Percentiles rank a stretch among this genome's conserved stretches.
phyloP scores from a whole-genome alignment of 2,113 vertebrate genomes.

The Myiozetetes cayanensis region DNA sequence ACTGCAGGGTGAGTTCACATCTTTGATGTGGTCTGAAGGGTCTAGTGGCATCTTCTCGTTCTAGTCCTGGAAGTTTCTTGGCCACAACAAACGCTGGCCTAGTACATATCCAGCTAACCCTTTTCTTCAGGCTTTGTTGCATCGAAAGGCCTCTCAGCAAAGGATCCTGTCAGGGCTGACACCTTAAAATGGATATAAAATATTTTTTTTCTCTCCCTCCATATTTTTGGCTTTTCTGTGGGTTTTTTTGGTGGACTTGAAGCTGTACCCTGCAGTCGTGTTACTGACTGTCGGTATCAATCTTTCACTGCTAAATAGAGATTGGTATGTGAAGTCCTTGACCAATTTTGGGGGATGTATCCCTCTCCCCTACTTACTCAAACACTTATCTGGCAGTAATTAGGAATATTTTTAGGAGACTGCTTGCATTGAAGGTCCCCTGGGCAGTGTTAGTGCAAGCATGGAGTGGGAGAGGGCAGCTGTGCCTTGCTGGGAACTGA shows the following conservation, averaged over 20 bases:
- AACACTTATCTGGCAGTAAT: fast-evolving
- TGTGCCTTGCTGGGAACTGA: fast-evolving
- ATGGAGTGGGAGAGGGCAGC: not conserved
- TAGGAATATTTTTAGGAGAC: not conserved
- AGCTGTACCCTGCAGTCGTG: not conserved
- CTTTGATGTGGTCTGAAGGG: not conserved
- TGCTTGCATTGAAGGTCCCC: not conserved
- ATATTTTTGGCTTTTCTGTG: not conserved
- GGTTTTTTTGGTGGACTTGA: not conserved
- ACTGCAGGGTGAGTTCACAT: not conserved
- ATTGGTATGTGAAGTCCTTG: not conserved
- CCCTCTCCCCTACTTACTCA: not conserved
- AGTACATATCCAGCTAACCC: not conserved
- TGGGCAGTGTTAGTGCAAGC: fast-evolving
- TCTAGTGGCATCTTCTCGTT: not conserved
- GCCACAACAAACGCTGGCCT: not conserved
- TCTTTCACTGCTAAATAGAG: not conserved
- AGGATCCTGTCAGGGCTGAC: not conserved
- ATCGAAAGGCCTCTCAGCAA: not conserved
- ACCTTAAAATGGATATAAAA: not conserved
- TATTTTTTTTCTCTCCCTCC: not conserved
- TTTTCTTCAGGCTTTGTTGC: not conserved
- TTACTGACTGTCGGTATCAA: not conserved
- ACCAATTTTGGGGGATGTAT: not conserved
- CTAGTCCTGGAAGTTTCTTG: not conserved